phyloP scores from a whole-genome alignment of 2,888 invertebrate genomes.

The Beris morrisii region DNA sequence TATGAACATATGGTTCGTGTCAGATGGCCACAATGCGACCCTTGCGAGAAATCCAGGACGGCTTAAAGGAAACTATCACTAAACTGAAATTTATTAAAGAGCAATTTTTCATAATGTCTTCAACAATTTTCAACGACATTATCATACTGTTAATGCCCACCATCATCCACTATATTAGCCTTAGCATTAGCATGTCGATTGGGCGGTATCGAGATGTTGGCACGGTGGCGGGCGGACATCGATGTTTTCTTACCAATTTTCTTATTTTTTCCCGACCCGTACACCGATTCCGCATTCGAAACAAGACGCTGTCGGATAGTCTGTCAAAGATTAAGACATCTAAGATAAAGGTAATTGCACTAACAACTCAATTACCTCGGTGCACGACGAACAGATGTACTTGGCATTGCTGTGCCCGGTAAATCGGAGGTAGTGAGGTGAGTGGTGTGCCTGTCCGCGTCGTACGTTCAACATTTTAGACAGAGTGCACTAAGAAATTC shows the following conservation, averaged over 20 bases:
- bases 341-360: conserved; percentile 32
- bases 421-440: neutral
- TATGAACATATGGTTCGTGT: conserved; percentile 19
- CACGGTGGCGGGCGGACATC: conserved; percentile 8
- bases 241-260: conserved; percentile 11
- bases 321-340: conserved; percentile 33
- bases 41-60: neutral
- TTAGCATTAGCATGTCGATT: conserved; percentile 25
- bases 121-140: no score
- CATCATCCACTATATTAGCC: conserved; percentile 24
- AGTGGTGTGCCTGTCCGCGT: conserved; percentile 1
- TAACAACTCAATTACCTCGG: conserved; percentile 33
- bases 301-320: conserved; percentile 23
- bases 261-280: conserved; percentile 20
- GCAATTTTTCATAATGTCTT: no score
- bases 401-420: neutral
- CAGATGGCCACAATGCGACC: conserved; percentile 19
- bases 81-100: no score
- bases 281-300: conserved; percentile 1
- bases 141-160: neutral
- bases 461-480: neutral
- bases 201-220: neutral
- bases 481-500: neutral
- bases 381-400: conserved; percentile 32
- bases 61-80: no score